A percentile compares a stretch with the other conserved stretches of the same genome.
These are phyloP conservation scores for Pimephales promelas DNA, from an alignment of 2,113 vertebrate genomes.

Conservation along the genomic window DNA sequence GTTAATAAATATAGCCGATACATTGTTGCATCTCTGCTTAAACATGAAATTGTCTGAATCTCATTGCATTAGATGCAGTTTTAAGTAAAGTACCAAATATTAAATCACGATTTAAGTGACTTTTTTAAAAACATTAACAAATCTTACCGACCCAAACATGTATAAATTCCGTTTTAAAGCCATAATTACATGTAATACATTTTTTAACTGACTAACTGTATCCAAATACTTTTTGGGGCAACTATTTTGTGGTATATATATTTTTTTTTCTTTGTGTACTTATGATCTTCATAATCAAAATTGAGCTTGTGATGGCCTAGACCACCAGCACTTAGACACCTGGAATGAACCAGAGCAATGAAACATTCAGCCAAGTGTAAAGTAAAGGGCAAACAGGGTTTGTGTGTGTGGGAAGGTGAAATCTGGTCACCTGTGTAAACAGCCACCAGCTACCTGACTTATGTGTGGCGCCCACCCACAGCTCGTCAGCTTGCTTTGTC, in stretches of 20 bases:
- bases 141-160: not conserved
- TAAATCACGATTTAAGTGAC: no score
- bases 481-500: not conserved
- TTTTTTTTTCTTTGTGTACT: not conserved
- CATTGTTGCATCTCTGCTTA: no score
- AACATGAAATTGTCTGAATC: no score
- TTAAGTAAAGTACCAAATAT: no score
- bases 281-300: not conserved
- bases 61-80: no score
- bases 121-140: no score
- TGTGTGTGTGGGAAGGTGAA: slow-evolving; percentile 34
- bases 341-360: slow-evolving; percentile 16
- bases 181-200: not conserved
- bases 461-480: slow-evolving; percentile 10
- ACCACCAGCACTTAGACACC: not conserved
- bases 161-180: not conserved
- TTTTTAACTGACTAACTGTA: not conserved
- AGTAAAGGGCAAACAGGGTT: slow-evolving; percentile 22
- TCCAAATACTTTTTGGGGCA: not conserved
- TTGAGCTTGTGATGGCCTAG: not conserved
- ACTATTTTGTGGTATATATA: not conserved
- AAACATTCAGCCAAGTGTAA: slow-evolving; percentile 21
- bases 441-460: slow-evolving; percentile 36
- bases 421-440: slow-evolving; percentile 53
- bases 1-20: no score